A percentile compares a stretch with the other conserved stretches of the same genome.
Evolutionary conservation across 2,113 vertebrate genomes (phyloP).

Genomic region (Hepsetus odoe): DNA sequence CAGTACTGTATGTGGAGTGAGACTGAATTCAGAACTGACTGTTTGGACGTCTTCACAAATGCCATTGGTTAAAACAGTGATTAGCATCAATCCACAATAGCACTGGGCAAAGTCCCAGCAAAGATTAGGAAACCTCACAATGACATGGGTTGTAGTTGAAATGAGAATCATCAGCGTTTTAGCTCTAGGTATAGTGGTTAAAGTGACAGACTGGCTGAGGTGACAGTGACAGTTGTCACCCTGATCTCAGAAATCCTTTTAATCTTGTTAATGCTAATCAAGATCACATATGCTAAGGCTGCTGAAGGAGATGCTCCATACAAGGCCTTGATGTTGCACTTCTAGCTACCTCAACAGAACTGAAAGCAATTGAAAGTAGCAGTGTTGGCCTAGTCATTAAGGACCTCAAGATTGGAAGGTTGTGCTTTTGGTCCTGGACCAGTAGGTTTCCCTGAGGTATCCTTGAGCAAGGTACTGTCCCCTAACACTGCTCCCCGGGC

Average conservation of each 20-base stretch:
- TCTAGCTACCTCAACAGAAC: background rate
- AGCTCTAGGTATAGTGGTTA: background rate
- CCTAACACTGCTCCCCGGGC: too few relatives aligned
- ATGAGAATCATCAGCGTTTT: background rate
- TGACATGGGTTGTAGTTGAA: slow-evolving; percentile 3
- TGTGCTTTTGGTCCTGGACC: too few relatives aligned
- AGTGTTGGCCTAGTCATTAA: too few relatives aligned
- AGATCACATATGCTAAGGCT: background rate
- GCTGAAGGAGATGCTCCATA: background rate
- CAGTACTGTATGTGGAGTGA: too few relatives aligned
- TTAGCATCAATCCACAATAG: background rate
- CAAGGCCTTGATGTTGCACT: background rate
- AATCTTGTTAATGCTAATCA: slow-evolving; percentile 28
- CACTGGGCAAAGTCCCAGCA: background rate
- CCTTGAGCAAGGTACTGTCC: too few relatives aligned
- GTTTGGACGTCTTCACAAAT: background rate
- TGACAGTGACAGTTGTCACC: background rate
- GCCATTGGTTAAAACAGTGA: background rate
- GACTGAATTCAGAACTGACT: background rate
- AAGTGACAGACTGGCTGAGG: slow-evolving; percentile 5
- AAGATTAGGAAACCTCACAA: background rate
- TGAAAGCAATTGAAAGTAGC: too few relatives aligned
- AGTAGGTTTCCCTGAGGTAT: too few relatives aligned
- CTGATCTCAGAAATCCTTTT: slow-evolving; percentile 14
- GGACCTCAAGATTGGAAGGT: too few relatives aligned